Evolutionary conservation across 2,797 vertebrate species (phyloP).

Genomic region (Percopsis omiscomaycus): DNA sequence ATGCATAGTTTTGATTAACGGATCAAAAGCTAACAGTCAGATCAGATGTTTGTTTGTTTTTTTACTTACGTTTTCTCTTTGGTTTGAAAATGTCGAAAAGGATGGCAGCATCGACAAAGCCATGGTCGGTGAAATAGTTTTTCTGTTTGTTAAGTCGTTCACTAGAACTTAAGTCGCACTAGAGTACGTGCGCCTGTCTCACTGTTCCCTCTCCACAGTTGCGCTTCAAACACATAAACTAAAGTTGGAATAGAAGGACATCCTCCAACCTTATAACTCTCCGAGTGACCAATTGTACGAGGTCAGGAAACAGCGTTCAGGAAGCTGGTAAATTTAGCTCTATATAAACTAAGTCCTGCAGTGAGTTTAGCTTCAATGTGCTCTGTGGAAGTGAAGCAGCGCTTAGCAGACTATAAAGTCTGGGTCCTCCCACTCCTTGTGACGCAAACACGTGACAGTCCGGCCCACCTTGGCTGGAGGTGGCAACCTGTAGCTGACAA

Average conservation of each 20-base stretch:
- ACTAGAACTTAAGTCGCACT: slow-evolving; percentile 25
- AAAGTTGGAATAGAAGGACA: slow-evolving; percentile 73
- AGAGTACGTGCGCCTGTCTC: slow-evolving; percentile 49
- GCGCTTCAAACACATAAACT: slow-evolving; percentile 65
- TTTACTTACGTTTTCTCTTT: slow-evolving; percentile 89
- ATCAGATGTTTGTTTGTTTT: background rate
- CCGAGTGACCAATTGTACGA: slow-evolving; percentile 82
- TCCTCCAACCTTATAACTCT: slow-evolving; percentile 73
- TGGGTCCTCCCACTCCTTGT: slow-evolving; percentile 37
- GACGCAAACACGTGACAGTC: slow-evolving; percentile 44
- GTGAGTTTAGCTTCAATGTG: slow-evolving; percentile 42
- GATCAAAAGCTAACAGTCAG: background rate
- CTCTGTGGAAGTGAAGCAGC: slow-evolving; percentile 33
- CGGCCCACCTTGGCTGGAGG: slow-evolving; percentile 34
- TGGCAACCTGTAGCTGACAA: slow-evolving; percentile 18
- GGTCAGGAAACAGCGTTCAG: slow-evolving; percentile 91
- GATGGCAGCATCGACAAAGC: slow-evolving; percentile 91
- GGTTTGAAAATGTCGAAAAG: slow-evolving; percentile 90
- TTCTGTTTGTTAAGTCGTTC: too few relatives aligned
- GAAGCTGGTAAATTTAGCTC: slow-evolving; percentile 93
- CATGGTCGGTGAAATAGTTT: slow-evolving; percentile 72
- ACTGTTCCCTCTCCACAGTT: slow-evolving; percentile 54
- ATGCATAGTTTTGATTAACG: background rate
- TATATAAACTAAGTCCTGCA: slow-evolving; percentile 85
- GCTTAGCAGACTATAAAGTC: slow-evolving; percentile 59